Conservation (phyloP, 2,113 vertebrate genomes). For the Lonchura striata region DNA sequence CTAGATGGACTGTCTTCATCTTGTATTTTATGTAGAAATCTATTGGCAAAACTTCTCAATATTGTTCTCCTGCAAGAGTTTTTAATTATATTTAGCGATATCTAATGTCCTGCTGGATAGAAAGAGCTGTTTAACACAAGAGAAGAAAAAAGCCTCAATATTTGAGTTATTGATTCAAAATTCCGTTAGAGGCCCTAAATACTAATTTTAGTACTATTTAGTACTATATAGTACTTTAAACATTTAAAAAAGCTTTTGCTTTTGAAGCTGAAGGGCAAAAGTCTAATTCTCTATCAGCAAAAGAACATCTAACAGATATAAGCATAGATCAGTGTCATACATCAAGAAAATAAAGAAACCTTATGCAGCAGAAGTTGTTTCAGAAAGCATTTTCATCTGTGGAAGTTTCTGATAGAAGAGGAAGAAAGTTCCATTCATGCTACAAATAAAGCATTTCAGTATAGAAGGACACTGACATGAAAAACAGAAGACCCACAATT, state of each 20-base stretch:
- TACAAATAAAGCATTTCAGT: neutral
- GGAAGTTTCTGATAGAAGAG: neutral
- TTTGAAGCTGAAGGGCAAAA: neutral
- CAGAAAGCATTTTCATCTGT: neutral
- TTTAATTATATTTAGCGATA: constrained; percentile 30
- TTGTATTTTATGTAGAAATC: neutral
- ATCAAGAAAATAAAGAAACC: neutral
- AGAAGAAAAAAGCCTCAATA: constrained; percentile 19
- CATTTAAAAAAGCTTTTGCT: neutral
- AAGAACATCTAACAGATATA: neutral
- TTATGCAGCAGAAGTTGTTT: neutral
- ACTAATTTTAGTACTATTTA: neutral
- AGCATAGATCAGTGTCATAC: neutral
- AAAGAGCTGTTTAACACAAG: neutral
- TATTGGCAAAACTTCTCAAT: neutral
- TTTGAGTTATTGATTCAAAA: constrained; percentile 26
- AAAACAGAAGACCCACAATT: neutral
- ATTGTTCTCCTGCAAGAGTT: neutral
- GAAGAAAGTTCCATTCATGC: neutral
- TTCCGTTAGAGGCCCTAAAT: neutral
- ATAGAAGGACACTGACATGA: neutral
- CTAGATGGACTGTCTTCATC: neutral
- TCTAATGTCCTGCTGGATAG: neutral
- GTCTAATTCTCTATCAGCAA: neutral
- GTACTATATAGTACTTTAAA: neutral